These are phyloP conservation scores for Gracilinanus agilis DNA, from an alignment of 2,113 vertebrate species.

Conservation along the genomic window DNA sequence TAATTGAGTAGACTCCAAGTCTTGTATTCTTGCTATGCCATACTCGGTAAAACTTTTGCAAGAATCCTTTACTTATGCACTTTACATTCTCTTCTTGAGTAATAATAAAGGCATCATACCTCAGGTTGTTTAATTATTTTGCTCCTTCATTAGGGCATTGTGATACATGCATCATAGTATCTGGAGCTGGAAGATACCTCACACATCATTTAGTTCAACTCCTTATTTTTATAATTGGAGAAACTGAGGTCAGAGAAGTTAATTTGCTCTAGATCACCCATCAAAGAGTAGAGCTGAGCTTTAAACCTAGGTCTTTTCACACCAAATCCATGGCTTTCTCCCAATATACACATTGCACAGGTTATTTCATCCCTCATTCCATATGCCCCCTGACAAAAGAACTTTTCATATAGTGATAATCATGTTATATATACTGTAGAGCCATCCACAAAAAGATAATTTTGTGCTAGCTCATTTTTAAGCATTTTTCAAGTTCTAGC, in stretches of 20 bases:
- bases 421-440: no score
- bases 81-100: not conserved
- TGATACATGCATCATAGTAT: not conserved
- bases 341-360: not conserved
- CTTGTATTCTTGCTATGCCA: not conserved
- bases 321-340: not conserved
- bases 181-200: not conserved
- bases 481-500: not conserved
- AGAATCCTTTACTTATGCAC: slow-evolving; percentile 11
- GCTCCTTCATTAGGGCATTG: not conserved
- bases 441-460: not conserved
- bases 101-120: not conserved
- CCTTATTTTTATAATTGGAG: not conserved
- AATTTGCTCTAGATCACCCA: not conserved
- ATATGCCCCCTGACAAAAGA: not conserved
- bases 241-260: not conserved
- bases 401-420: not conserved
- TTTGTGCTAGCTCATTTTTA: not conserved
- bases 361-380: not conserved
- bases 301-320: not conserved
- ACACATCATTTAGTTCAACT: not conserved
- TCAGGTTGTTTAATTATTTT: not conserved
- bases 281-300: not conserved
- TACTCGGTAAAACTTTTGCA: not conserved
- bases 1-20: not conserved